Evolutionary conservation across 1,140 invertebrate species (phyloP), one percentile per base, ranked within the genome.

Genomic region (Orussus abietinus): DNA sequence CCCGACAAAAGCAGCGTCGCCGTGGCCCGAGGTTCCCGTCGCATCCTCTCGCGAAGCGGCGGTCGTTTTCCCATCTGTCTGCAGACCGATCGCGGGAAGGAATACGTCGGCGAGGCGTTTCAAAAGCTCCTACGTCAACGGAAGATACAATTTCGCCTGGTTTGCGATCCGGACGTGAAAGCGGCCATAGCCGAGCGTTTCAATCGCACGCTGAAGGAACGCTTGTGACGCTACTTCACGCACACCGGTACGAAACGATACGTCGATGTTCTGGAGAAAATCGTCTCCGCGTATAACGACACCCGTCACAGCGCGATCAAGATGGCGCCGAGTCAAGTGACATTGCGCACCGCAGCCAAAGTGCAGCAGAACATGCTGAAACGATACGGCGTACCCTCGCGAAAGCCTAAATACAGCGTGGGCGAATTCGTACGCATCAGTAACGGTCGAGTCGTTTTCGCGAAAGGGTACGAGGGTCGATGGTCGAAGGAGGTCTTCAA

Each of bases 271-370:
- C 14, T 32, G 14, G 10, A 32, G 31, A 10, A 35, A 13, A 32
- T 35, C 14, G 39, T 54, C 1, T 3, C 36, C 9, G 21, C 31
- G 0, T 49, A 49, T 26, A 53, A 53, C 46, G 12, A 29, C 5
- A 21, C 49, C 1, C 17, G 20, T 5, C 47, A 53, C 26, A n/a
- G 13, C 1, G 32, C 18, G 4, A 52, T 42, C 5, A 47, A 49
- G 29, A 45, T 38, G 32, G 4, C 15, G 17, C 32, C 50, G 1
- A 12, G 3, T 4, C 11, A 18, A 2, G 42, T 53, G 2, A 53
- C 20, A 4, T 9, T 47, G 6, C 18, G 25, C 10, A 47, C 40
- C 6, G 44, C 47, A 1, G 19, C 18, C 3, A 7, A 14, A 17
- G 30, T n/a, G n/a, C 33, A 36, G 14, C 14, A 14, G 12, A 9